A percentile compares a stretch with the other conserved stretches of the same genome.
These are phyloP conservation scores for Cherax destructor DNA, from an alignment of 1,140 invertebrate genomes.

Conservation along the genomic window DNA sequence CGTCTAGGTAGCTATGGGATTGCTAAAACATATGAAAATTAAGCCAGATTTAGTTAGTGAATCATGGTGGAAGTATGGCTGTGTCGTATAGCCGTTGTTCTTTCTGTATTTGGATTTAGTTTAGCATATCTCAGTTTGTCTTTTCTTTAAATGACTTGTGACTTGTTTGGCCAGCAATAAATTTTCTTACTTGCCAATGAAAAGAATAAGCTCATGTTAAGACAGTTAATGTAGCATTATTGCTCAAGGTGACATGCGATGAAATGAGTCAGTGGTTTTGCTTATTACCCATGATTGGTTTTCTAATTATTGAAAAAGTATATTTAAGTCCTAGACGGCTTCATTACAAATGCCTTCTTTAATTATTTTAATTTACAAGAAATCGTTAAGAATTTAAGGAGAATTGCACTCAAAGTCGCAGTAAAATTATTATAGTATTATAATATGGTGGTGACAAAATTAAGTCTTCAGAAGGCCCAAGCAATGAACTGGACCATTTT, in stretches of 20 bases:
- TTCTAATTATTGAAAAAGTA: not conserved
- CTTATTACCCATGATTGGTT: not conserved
- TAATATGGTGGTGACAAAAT: not conserved
- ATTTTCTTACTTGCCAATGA: not conserved
- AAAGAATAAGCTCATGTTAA: not conserved
- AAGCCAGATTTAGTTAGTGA: too few relatives aligned
- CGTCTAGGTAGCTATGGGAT: too few relatives aligned
- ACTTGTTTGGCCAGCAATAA: not conserved
- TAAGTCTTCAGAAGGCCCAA: not conserved
- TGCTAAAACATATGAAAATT: too few relatives aligned
- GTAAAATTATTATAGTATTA: not conserved
- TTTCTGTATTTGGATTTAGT: too few relatives aligned
- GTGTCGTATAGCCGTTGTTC: too few relatives aligned
- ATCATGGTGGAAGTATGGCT: too few relatives aligned
- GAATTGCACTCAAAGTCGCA: not conserved
- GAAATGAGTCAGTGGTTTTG: slow-evolving; percentile 43
- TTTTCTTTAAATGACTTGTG: not conserved
- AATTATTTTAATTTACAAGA: not conserved
- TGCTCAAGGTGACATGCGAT: slow-evolving; percentile 32
- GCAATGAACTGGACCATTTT: not conserved
- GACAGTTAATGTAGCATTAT: not conserved
- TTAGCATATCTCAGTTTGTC: too few relatives aligned
- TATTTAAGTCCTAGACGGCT: too few relatives aligned
- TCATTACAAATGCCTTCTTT: not conserved
- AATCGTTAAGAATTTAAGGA: not conserved